Percentiles rank a stretch among this genome's conserved stretches.
phyloP scores from a whole-genome alignment of 92 coral and sea anemone species.

The Palythoa grandiflora region DNA sequence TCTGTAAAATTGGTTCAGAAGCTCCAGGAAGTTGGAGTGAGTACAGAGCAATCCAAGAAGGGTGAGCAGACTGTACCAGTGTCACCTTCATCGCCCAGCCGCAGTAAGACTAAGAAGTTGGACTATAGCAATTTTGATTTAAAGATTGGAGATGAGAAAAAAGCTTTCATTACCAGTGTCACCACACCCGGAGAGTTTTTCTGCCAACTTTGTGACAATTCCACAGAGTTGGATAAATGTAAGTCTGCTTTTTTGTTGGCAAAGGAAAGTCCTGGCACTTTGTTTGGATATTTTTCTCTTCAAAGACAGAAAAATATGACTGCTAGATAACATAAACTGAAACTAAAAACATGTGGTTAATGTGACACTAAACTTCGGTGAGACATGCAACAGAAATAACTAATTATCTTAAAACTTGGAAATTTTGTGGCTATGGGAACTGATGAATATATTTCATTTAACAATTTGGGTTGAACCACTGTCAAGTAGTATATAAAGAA shows the following conservation, averaged over 20 bases:
- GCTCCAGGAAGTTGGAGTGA: conserved; percentile 32
- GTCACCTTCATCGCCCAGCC: conserved; percentile 17
- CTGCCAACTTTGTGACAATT: conserved; percentile 76
- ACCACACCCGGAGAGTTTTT: conserved; percentile 82
- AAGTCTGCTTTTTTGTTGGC: conserved; percentile 11
- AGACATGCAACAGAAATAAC: too few species aligned
- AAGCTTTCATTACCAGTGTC: conserved; percentile 63
- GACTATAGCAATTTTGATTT: conserved; percentile 55
- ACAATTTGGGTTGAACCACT: too few species aligned
- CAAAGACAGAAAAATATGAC: too few species aligned
- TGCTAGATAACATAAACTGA: too few species aligned
- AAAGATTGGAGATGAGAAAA: conserved; percentile 59
- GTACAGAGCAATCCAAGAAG: conserved; percentile 29
- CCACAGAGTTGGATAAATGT: conserved; percentile 78
- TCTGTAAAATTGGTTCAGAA: conserved; percentile 52
- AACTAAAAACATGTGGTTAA: too few species aligned
- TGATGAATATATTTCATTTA: too few species aligned
- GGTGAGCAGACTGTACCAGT: neutral
- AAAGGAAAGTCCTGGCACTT: neutral
- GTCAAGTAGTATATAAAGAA: too few species aligned
- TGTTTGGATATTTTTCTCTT: neutral
- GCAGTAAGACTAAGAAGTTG: conserved; percentile 19
- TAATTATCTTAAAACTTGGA: too few species aligned
- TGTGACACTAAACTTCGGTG: too few species aligned
- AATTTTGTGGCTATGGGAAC: too few species aligned